Evolutionary conservation across 2,113 vertebrate species (phyloP), one percentile per base, ranked within the genome.

Genomic region (Rhinoderma darwinii): DNA sequence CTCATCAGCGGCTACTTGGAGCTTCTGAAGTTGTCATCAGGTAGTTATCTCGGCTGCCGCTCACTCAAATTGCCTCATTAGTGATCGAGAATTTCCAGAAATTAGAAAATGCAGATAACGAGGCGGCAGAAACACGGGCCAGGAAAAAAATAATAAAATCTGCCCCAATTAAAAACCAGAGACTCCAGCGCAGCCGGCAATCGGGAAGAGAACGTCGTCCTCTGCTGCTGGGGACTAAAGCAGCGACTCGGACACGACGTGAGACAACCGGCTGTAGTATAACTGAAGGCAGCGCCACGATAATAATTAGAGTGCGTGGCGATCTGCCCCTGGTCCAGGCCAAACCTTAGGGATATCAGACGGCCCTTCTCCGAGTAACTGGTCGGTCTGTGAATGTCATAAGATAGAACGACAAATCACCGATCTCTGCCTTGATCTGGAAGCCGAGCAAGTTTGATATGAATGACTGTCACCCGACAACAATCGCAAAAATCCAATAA

Each of bases 21-120:
- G 73, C 83, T n/a, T 54, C 44, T 47, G 9, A 11, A 6, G 50
- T 7, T 44, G 56, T 84, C 73, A 77, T 39, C 44, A 51, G 63
- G 44, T 39, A 14, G 83, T 76, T 44, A 44, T 63, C 39, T 44
- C n/a, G 17, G 44, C 47, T 56, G 41, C n/a, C 30, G 43, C 30
- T 82, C 35, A 47, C 35, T 59, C 27, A 68, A 50, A 68, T 54
- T 44, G 72, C 70, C 83, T 77, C 50, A 84, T 84, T 84, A 84
- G 73, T 7, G 51, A n/a, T 9, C 1, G 32, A 25, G 39, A 76
- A 76, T 59, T 44, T 84, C 32, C 82, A 74, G 50, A 84, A 74
- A 84, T 74, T 56, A 84, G 37, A 54, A 73, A 54, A 72, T 39
- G 82, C 35, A 74, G 82, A 56, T 59, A 84, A 84, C 22, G 25